phyloP scores from a whole-genome alignment of 2,797 vertebrate species.

The Ibycter americanus region DNA sequence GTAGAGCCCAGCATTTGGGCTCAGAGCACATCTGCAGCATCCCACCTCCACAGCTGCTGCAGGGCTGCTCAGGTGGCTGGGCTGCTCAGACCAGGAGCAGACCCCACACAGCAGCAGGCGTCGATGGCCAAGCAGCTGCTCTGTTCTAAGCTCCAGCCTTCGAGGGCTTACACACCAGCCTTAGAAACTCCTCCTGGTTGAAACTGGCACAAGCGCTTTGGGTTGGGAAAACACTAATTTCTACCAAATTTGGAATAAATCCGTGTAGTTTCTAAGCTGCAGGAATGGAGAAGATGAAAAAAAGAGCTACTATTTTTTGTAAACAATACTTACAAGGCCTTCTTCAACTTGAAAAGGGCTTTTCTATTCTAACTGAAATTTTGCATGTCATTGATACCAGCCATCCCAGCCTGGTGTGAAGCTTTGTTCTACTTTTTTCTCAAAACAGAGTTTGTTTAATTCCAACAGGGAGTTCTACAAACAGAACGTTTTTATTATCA shows the following conservation, averaged over 20 bases:
- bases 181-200: background rate
- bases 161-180: background rate
- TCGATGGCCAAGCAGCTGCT: background rate
- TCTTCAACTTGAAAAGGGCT: background rate
- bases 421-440: background rate
- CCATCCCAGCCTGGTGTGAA: background rate
- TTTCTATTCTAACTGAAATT: background rate
- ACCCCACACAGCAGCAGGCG: fast-evolving
- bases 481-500: background rate
- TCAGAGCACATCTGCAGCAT: background rate
- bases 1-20: background rate
- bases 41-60: background rate
- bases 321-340: background rate
- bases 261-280: background rate
- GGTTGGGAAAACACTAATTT: background rate
- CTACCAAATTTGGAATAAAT: conserved; percentile 47
- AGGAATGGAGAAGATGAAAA: background rate
- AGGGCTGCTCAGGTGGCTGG: background rate
- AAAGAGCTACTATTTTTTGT: background rate
- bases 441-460: conserved; percentile 5
- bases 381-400: background rate
- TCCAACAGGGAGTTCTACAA: background rate
- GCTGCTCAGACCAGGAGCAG: background rate
- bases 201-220: background rate
- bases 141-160: background rate